These are phyloP conservation scores for Euwallacea fornicatus DNA, from an alignment of 1,140 invertebrate species.

Conservation along the genomic window DNA sequence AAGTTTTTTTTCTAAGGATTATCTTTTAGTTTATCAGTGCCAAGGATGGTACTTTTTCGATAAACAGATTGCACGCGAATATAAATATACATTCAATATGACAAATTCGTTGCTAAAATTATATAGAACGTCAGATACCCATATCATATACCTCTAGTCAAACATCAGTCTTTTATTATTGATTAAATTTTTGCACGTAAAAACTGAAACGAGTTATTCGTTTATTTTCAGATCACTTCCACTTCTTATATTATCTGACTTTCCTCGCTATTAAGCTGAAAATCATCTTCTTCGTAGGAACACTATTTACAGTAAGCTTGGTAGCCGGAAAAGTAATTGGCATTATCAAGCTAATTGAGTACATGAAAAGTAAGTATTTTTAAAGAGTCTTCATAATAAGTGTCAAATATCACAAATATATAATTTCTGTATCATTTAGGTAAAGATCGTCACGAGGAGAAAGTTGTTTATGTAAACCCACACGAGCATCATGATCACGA, in stretches of 20 bases:
- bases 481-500: conserved; percentile 29
- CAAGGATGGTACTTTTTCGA: no score
- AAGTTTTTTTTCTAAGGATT: no score
- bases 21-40: no score
- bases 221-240: conserved; percentile 29
- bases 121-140: no score
- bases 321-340: conserved; percentile 49
- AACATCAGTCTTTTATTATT: no score
- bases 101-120: no score
- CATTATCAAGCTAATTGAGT: conserved; percentile 45
- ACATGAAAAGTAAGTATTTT: conserved; percentile 43
- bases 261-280: conserved; percentile 51
- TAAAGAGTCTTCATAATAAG: not conserved
- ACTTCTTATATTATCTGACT: conserved; percentile 41
- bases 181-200: no score
- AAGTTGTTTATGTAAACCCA: conserved; percentile 35
- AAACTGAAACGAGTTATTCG: no score
- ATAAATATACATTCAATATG: no score
- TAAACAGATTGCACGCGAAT: no score
- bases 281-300: conserved; percentile 47
- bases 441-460: conserved; percentile 37
- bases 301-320: conserved; percentile 44
- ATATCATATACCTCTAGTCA: no score
- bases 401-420: not conserved
- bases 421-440: not conserved